Evolutionary conservation across 2,113 vertebrate species (phyloP), one percentile per base, ranked within the genome.

Genomic region (Cyanoramphus novaezelandiae): DNA sequence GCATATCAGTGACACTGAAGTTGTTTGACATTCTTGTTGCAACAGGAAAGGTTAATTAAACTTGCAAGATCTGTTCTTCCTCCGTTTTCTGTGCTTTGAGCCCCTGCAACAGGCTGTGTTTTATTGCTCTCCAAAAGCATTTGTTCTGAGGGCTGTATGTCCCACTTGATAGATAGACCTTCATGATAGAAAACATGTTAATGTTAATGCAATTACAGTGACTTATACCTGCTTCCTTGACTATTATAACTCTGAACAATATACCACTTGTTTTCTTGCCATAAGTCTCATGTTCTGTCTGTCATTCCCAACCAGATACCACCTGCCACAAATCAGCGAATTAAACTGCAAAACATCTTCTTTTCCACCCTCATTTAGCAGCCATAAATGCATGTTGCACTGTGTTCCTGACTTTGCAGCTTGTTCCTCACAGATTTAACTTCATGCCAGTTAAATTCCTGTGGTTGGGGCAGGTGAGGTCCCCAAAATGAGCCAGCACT

Each of bases 11-110:
- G 89, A 52, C 93, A 71, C 28, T 13, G 88, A n/a, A 69, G 82
- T 82, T 87, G 86, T 90, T 47, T 83, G 96, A 88, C 91, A 79
- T 72, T 43, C 92, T 85, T 4, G 20, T 50, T 92, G 90, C 90
- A 85, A 79, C 90, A 68, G 65, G 49, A 95, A 75, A 97, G 84
- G 82, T 97, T 97, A 95, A 97, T 97, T 95, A 96, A 92, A 72
- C 5, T 11, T 91, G 87, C 69, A n/a, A 4, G 84, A 64, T 53
- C 68, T 50, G 1, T 57, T 63, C 92, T 85, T 67, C 89, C 89
- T 65, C 90, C 11, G 1, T 62, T 59, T 84, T 10, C 46, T 44
- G 20, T 11, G 47, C 81, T 68, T 39, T 33, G 67, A 85, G 85
- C 71, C 75, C 79, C 63, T 86, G 88, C 55, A 75, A 69, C 65